Base-by-base conservation (phyloP, 2,888 invertebrate genomes). In the Cataglyphis livida region DNA sequence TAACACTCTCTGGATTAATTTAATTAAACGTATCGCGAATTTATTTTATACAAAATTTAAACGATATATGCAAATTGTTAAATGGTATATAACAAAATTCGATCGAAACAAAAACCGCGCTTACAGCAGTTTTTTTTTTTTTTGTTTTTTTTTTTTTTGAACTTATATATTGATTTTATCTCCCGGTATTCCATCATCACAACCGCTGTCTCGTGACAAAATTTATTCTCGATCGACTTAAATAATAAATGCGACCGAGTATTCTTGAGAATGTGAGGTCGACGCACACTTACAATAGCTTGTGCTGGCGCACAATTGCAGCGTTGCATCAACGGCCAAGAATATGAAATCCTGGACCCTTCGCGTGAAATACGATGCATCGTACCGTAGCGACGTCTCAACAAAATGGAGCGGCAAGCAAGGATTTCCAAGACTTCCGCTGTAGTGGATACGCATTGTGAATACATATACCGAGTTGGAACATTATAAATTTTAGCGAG, bases 161-260 rank as follows among this genome's bases (percentile, higher is more conserved):
- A 51, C 35, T 65, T 51, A 54, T 35, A 7, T 65, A 54, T 54
- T n/a, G 51, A 51, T 65, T 66, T 66, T 68, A 38, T 10, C 25
- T 9, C 28, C 25, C 35, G 12, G 28, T 38, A 38, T 76, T 68
- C 21, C 68, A 68, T 76, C 75, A 66, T 54, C 68, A 10, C 54
- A 7, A 15, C 18, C 38, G 71, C 25, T 44, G 35, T 57, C n/a
- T n/a, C 44, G 9, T 3, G 21, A 1, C n/a, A 68, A 28, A 54
- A 76, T 54, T n/a, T 28, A 76, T 76, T n/a, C 66, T 54, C 1
- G 51, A 66, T 38, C 25, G 66, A 65, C 66, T 68, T 76, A 76
- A 76, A 35, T 79, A 79, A 79, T 71, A 79, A 79, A 79, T 71
- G 59, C 44, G 38, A 44, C 78, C 32, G 21, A 44, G 57, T 59